Base-by-base conservation (phyloP, 1,140 invertebrate genomes). In the Calliphora vicina region DNA sequence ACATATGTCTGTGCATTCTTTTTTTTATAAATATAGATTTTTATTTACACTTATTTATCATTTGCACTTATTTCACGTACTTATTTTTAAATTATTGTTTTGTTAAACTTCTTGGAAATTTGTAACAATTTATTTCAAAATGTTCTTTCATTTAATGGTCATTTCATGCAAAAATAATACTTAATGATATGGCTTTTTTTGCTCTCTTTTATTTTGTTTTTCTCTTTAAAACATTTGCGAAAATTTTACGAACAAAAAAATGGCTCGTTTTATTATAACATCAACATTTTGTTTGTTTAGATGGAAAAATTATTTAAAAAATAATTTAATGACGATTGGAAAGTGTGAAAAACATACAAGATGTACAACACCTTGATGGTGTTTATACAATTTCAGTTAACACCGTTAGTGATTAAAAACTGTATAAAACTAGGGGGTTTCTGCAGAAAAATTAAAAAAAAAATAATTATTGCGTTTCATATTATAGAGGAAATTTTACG, bases 281-380 rank as follows among this genome's bases (percentile, higher is more conserved):
- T 35, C 35, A 35, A 35, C 35, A 35, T 35, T 35, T 35, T 35
- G 35, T 35, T 35, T 35, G 5, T 35, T 35, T 35, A 35, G 35
- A 35, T 35, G 35, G 35, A 35, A 35, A 35, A 35, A 35, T 35
- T 35, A 35, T 35, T 35, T 35, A 35, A 35, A 23, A 25, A 9
- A 23, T 67, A 67, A 67, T 67, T 67, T 67, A 67, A 67, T 67
- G 61, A 67, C 61, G 61, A 67, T 67, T 67, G 9, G 20, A 67
- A 67, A 25, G 61, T 67, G 61, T 67, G 61, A 67, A 67, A 67
- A 67, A 67, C 61, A 67, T 67, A n/a, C 61, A 5, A 67, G 12
- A 25, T 67, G 61, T 23, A 57, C 2, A 4, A n/a, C 50, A 35
- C 35, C 6, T n/a, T 57, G 50, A 57, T n/a, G n/a, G 50, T 57